phyloP scores from a whole-genome alignment of 2,888 invertebrate genomes.

The Chaitophorus viminalis region DNA sequence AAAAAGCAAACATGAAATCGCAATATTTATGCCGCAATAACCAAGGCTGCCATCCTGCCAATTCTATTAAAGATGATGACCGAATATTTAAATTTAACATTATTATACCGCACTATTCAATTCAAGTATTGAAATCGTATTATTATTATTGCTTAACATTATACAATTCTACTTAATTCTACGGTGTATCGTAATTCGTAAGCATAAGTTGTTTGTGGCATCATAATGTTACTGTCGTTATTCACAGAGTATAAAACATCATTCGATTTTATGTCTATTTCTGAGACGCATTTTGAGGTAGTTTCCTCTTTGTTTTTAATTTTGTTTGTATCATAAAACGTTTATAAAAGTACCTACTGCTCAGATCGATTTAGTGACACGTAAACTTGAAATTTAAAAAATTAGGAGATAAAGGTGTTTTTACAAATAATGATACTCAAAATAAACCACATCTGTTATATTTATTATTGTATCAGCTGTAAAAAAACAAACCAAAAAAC shows the following conservation, averaged over 20 bases:
- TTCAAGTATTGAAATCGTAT: not conserved
- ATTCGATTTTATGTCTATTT: not conserved
- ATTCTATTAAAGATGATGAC: not conserved
- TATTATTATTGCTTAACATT: too few species aligned
- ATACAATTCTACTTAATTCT: too few species aligned
- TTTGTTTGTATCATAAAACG: not conserved
- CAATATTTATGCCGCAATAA: not conserved
- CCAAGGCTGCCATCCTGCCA: not conserved
- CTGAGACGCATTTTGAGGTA: not conserved
- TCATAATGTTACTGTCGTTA: too few species aligned
- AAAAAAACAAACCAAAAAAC: too few species aligned
- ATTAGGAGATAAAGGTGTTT: not conserved
- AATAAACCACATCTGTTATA: too few species aligned
- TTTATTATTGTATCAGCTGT: too few species aligned
- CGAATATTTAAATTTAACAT: not conserved
- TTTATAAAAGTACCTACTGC: not conserved
- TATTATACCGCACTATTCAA: not conserved
- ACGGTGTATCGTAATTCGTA: too few species aligned
- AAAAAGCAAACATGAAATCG: not conserved
- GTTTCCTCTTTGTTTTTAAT: not conserved
- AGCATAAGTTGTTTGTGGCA: too few species aligned
- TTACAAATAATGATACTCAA: too few species aligned
- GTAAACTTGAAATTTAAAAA: not conserved
- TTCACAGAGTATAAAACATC: too few species aligned
- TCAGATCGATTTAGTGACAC: not conserved